Evolutionary conservation across 2,797 vertebrate genomes (phyloP), one percentile per base, ranked within the genome.

Genomic region (Chromobotia macracanthus): DNA sequence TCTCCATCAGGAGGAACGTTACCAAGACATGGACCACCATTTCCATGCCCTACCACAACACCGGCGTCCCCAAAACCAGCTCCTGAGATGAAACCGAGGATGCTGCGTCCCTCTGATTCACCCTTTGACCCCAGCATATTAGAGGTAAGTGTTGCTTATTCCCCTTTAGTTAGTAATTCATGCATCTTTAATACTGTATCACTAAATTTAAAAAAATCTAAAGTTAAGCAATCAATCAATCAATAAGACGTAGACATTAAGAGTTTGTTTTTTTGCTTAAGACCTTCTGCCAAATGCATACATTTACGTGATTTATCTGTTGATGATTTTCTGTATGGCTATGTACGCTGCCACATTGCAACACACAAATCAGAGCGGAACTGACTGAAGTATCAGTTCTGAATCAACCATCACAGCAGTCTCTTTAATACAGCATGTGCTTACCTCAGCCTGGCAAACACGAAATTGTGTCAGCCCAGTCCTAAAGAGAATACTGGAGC

Each of bases 61-160:
- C 77, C 89, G 56, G 56, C 81, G 63, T 75, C 85, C 48, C 89
- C 90, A 35, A 93, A 91, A 83, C 72, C 83, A 0, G 63, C 80
- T 63, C 90, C 84, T 3, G 93, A 94, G 81, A 87, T 89, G 84
- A 94, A 92, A 79, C 92, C 92, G 0, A 86, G 92, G 83, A 92
- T 92, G 88, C 87, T 93, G 74, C 92, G 90, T 67, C 91, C 91
- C 25, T 92, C 90, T 0, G 92, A 93, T 76, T 87, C 84, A 31
- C 92, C 92, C 0, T 93, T 94, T 89, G 93, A 94, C 82, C 93
- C 93, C 77, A 93, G 89, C 83, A 92, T 90, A 79, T 86, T 94
- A 84, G 93, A 94, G 92, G 93, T 94, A 84, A 91, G 92, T 89
- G 46, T 46, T 28, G 28, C 28, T 28, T 28, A 28, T 28, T 28